Evolutionary conservation across 2,888 invertebrate genomes (phyloP).

Genomic region (Gisinianus flammeolus): DNA sequence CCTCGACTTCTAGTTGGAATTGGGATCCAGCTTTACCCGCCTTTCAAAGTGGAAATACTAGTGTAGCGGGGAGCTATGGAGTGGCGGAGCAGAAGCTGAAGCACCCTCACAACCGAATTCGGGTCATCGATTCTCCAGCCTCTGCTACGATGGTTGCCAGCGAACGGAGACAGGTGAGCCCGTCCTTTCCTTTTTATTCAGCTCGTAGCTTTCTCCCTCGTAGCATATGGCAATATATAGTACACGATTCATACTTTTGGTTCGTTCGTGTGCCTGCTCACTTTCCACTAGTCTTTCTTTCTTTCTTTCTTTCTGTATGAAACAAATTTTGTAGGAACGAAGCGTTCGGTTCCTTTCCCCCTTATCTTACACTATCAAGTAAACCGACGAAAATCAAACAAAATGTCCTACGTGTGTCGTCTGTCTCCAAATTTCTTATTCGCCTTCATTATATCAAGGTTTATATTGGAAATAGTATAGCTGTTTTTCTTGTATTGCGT

Average conservation of each 20-base stretch:
- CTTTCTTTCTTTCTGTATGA: background rate
- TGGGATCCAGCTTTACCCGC: slow-evolving; percentile 21
- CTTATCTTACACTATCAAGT: too few species aligned
- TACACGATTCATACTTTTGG: background rate
- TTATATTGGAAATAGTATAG: too few species aligned
- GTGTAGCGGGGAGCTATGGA: background rate
- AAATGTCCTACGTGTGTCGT: too few species aligned
- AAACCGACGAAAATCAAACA: too few species aligned
- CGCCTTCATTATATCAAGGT: too few species aligned
- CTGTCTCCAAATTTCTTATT: too few species aligned
- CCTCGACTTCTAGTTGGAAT: slow-evolving; percentile 37
- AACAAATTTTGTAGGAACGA: too few species aligned
- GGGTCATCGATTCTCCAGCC: slow-evolving; percentile 14
- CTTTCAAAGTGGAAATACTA: slow-evolving; percentile 16
- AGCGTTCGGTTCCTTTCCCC: too few species aligned
- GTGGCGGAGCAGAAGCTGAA: background rate
- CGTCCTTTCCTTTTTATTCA: background rate
- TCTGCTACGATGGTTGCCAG: background rate
- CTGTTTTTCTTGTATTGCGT: too few species aligned
- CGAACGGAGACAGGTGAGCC: slow-evolving; percentile 9
- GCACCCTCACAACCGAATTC: slow-evolving; percentile 14
- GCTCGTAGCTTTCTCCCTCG: background rate
- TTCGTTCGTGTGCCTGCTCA: background rate
- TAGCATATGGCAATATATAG: too few species aligned
- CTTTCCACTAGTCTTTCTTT: background rate